Percentiles rank a stretch among this genome's conserved stretches.
These are phyloP conservation scores for Semaprochilodus insignis DNA, from an alignment of 2,797 vertebrate genomes.

Conservation along the genomic window DNA sequence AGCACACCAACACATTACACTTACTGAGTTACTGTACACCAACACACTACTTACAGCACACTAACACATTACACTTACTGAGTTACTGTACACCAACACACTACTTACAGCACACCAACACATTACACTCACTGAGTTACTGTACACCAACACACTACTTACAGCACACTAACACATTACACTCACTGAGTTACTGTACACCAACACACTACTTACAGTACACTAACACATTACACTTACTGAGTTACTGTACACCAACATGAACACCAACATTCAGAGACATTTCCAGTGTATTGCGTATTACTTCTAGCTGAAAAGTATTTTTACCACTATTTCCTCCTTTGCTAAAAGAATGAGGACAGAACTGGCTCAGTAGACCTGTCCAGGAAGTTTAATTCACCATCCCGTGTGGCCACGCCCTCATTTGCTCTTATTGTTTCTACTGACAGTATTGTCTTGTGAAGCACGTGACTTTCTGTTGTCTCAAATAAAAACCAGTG, in stretches of 20 bases:
- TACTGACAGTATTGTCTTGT: background rate
- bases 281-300: background rate
- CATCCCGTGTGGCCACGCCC: background rate
- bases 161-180: too few species aligned
- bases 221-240: too few species aligned
- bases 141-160: too few species aligned
- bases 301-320: background rate
- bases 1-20: too few species aligned
- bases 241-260: background rate
- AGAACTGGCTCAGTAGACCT: conserved; percentile 6
- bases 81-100: too few species aligned
- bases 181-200: too few species aligned
- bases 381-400: conserved; percentile 32
- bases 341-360: background rate
- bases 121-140: too few species aligned
- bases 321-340: background rate
- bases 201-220: too few species aligned
- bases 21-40: too few species aligned
- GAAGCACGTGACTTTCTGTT: conserved; percentile 23
- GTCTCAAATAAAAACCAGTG: conserved; percentile 38
- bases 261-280: background rate
- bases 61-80: too few species aligned
- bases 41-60: too few species aligned
- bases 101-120: too few species aligned
- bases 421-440: background rate